These are phyloP conservation scores for Aquatica leii DNA, from an alignment of 2,888 invertebrate genomes.

Conservation along the genomic window DNA sequence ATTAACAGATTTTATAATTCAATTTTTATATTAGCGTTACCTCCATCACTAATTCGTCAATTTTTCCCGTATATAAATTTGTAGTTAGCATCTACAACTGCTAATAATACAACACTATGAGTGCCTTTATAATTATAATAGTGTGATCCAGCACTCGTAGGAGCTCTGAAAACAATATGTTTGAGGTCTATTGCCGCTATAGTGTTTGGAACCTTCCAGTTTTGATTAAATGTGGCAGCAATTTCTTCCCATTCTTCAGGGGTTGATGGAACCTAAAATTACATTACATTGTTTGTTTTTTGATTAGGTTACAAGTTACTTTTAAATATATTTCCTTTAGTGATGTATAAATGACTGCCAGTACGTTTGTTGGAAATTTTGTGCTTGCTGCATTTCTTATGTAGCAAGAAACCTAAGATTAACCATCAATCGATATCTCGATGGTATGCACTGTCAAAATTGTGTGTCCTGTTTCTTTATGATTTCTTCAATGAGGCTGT, in stretches of 20 bases:
- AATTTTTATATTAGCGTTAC: neutral
- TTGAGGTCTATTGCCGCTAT: neutral
- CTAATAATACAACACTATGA: neutral
- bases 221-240: neutral
- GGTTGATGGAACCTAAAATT: no score
- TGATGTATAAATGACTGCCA: no score
- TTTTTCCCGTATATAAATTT: constrained; percentile 6
- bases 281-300: constrained; percentile 1
- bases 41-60: constrained; percentile 5
- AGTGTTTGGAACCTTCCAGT: constrained; percentile 15
- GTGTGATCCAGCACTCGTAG: neutral
- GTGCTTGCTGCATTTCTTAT: constrained; percentile 1
- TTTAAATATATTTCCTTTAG: constrained; percentile 15
- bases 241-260: constrained; percentile 10
- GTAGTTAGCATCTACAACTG: neutral
- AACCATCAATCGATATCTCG: constrained; percentile 17
- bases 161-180: neutral
- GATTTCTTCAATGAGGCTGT: neutral
- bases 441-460: constrained; percentile 16
- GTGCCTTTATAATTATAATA: constrained; percentile 2
- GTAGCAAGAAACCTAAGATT: constrained; percentile 11
- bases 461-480: constrained; percentile 14
- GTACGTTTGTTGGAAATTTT: neutral
- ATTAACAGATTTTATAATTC: no score
- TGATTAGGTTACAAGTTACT: constrained; percentile 9